Conservation (phyloP, 2,888 invertebrate genomes). For the Kryphioiulus occultus region DNA sequence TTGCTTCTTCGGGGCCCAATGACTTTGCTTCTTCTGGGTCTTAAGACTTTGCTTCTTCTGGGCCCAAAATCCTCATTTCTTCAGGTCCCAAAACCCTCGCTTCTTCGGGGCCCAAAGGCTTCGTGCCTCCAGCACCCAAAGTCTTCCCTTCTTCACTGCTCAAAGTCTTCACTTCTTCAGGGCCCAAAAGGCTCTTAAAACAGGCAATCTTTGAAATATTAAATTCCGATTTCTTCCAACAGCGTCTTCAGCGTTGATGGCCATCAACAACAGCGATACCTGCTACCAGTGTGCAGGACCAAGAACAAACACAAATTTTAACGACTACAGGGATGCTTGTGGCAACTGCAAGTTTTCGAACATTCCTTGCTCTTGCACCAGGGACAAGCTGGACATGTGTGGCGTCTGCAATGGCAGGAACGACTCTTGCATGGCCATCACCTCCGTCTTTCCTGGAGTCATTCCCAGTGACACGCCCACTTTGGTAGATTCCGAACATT, state of each 20-base stretch:
- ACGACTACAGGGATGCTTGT: background rate
- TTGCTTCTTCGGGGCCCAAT: no score
- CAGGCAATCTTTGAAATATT: background rate
- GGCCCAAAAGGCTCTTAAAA: no score
- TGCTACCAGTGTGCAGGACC: constrained; percentile 43
- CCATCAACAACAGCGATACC: background rate
- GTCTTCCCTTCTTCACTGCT: no score
- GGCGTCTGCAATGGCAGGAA: constrained; percentile 55
- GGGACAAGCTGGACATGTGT: constrained; percentile 53
- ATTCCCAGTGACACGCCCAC: constrained; percentile 53
- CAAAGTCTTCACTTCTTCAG: no score
- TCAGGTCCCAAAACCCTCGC: no score
- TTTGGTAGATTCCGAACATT: constrained; percentile 50
- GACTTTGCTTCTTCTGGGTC: no score
- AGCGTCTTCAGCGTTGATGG: background rate
- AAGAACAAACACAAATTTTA: background rate
- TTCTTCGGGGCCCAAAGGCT: no score
- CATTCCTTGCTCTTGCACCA: constrained; percentile 31
- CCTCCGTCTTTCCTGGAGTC: constrained; percentile 52
- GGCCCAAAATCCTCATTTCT: no score
- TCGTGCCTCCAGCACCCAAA: no score
- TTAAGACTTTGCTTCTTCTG: no score
- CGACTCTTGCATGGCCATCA: constrained; percentile 53
- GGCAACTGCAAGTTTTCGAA: background rate
- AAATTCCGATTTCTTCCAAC: background rate